A percentile compares a stretch with the other conserved stretches of the same genome.
phyloP scores from a whole-genome alignment of 2,113 vertebrate genomes.

The Peucedramus taeniatus region DNA sequence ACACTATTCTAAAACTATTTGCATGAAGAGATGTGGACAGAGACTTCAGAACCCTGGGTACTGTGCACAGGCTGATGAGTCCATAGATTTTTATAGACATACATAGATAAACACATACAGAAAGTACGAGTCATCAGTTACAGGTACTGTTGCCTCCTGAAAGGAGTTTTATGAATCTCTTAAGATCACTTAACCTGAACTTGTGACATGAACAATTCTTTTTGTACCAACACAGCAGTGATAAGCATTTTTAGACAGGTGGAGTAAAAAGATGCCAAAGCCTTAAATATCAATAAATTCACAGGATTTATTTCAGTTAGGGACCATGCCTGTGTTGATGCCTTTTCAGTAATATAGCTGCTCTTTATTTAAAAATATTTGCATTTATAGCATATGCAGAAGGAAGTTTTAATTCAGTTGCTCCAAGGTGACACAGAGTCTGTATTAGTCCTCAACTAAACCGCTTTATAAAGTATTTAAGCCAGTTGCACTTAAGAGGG shows the following conservation, averaged over 20 bases:
- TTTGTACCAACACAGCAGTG: neutral
- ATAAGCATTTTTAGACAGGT: neutral
- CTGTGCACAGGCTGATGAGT: neutral
- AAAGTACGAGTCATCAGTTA: neutral
- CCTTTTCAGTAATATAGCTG: neutral
- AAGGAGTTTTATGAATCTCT: neutral
- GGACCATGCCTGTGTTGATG: neutral
- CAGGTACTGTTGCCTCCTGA: neutral
- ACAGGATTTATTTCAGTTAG: neutral
- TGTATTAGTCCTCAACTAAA: neutral
- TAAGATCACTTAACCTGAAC: neutral
- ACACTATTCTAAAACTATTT: neutral
- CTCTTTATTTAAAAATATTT: neutral
- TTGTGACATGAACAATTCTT: neutral
- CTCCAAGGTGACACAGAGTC: neutral
- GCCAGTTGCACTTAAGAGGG: neutral
- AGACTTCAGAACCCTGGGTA: neutral
- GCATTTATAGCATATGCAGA: neutral
- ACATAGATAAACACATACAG: neutral
- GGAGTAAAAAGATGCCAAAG: neutral
- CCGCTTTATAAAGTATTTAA: neutral
- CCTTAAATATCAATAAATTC: neutral
- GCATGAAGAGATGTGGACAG: fast-evolving
- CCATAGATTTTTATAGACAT: neutral
- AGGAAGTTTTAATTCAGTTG: neutral